These are phyloP conservation scores for Druon quercuslanigerum DNA, from an alignment of 1,140 invertebrate genomes.

Conservation along the genomic window DNA sequence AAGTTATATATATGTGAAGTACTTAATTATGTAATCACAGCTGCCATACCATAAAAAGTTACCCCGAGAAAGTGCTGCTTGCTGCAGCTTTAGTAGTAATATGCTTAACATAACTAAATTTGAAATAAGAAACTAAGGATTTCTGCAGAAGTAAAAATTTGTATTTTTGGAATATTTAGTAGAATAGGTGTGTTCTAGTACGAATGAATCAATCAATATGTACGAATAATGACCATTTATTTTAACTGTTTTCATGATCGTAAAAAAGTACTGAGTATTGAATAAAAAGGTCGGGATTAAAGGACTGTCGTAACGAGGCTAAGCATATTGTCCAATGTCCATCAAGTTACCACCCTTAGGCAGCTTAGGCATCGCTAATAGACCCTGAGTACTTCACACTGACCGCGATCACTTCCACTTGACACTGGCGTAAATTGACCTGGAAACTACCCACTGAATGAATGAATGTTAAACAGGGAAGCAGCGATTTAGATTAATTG, in stretches of 20 bases:
- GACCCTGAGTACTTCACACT: slow-evolving; percentile 45
- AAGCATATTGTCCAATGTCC: slow-evolving; percentile 1
- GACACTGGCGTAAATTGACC: slow-evolving; percentile 50
- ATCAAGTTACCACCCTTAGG: background rate
- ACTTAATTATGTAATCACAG: slow-evolving; percentile 22
- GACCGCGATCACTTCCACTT: slow-evolving; percentile 45
- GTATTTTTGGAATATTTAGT: background rate
- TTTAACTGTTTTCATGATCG: too few species aligned
- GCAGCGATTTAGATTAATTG: slow-evolving; percentile 50
- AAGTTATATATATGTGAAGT: background rate
- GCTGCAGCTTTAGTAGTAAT: slow-evolving; percentile 16
- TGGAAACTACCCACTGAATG: slow-evolving; percentile 41
- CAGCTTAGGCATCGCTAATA: slow-evolving; percentile 50
- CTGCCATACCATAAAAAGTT: background rate
- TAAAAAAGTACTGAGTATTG: background rate
- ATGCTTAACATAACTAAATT: background rate
- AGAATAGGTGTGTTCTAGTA: too few species aligned
- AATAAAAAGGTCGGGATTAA: background rate
- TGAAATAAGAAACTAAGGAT: background rate
- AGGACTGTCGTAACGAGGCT: background rate
- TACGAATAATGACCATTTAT: too few species aligned
- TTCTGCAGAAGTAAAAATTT: background rate
- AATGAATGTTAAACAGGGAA: slow-evolving; percentile 47
- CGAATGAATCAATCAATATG: too few species aligned
- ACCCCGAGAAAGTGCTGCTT: background rate